phyloP scores from a whole-genome alignment of 2,797 vertebrate species.

The Sebastes itinus region DNA sequence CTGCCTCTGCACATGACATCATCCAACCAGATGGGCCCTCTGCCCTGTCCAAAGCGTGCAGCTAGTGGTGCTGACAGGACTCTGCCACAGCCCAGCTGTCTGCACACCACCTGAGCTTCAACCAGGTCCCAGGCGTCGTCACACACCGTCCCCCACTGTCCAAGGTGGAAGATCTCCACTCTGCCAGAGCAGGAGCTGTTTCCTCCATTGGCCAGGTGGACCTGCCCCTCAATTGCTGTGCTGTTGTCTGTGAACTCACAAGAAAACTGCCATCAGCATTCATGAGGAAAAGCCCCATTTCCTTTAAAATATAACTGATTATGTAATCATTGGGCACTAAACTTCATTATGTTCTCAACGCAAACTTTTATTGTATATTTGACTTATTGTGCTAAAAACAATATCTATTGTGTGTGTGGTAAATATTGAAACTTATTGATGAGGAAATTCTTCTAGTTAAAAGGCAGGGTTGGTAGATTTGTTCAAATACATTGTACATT shows the following conservation, averaged over 20 bases:
- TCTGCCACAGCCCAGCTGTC: conserved; percentile 68
- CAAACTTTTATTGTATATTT: too few species aligned
- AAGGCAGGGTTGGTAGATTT: too few species aligned
- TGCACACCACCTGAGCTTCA: conserved; percentile 67
- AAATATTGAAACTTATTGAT: too few species aligned
- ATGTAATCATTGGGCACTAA: too few species aligned
- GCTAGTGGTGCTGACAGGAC: not conserved
- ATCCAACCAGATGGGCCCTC: conserved; percentile 64
- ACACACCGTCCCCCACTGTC: conserved; percentile 73
- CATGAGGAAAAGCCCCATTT: too few species aligned
- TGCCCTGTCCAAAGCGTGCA: conserved; percentile 55
- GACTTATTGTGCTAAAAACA: too few species aligned
- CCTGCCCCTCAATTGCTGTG: conserved; percentile 20
- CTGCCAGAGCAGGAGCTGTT: conserved; percentile 61
- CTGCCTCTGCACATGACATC: conserved; percentile 47
- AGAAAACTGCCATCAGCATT: too few species aligned
- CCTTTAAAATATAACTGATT: too few species aligned
- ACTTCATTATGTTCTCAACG: too few species aligned
- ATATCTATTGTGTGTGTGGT: too few species aligned
- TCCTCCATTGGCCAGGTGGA: conserved; percentile 53
- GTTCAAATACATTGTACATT: too few species aligned
- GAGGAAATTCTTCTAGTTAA: too few species aligned
- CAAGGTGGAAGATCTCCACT: conserved; percentile 65
- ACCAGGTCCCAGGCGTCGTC: conserved; percentile 49
- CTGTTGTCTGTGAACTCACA: not conserved